Evolutionary conservation across 2,797 vertebrate species (phyloP).

Genomic region (Protosalanx chinensis): DNA sequence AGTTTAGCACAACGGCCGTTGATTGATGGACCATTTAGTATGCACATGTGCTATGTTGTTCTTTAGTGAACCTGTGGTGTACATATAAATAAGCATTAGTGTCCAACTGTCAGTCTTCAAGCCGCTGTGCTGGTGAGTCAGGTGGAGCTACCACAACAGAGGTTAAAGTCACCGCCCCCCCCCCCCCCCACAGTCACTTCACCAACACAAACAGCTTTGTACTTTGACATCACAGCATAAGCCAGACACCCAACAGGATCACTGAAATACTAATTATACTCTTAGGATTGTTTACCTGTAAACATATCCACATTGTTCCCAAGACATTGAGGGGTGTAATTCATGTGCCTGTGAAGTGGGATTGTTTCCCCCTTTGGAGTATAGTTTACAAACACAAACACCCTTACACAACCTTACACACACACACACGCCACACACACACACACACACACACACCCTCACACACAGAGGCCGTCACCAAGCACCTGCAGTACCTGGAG

Average conservation of each 20-base stretch:
- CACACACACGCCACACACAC: conserved; percentile 57
- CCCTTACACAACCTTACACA: conserved; percentile 26
- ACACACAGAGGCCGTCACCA: not conserved
- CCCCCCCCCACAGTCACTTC: conserved; percentile 50
- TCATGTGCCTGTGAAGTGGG: conserved; percentile 75
- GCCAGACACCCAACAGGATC: conserved; percentile 71
- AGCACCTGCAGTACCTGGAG: conserved; percentile 65
- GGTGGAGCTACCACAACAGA: conserved; percentile 54
- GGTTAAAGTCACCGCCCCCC: conserved; percentile 41
- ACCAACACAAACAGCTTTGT: conserved; percentile 64
- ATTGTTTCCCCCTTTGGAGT: conserved; percentile 74
- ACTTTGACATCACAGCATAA: conserved; percentile 70
- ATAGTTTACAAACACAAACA: conserved; percentile 76
- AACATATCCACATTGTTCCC: conserved; percentile 63
- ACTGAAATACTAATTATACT: conserved; percentile 72
- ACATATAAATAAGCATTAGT: conserved; percentile 1
- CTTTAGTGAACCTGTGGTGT: not conserved
- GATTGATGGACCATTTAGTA: conserved; percentile 1
- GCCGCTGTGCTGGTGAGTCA: conserved; percentile 57
- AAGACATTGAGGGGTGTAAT: conserved; percentile 71
- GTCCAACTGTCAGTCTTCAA: conserved; percentile 59
- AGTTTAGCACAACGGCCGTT: conserved; percentile 12
- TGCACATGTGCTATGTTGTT: not conserved
- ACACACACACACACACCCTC: conserved; percentile 22
- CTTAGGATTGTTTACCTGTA: conserved; percentile 74